Base-by-base conservation (phyloP, 2,888 invertebrate genomes). In the Opisthograptis luteolata region DNA sequence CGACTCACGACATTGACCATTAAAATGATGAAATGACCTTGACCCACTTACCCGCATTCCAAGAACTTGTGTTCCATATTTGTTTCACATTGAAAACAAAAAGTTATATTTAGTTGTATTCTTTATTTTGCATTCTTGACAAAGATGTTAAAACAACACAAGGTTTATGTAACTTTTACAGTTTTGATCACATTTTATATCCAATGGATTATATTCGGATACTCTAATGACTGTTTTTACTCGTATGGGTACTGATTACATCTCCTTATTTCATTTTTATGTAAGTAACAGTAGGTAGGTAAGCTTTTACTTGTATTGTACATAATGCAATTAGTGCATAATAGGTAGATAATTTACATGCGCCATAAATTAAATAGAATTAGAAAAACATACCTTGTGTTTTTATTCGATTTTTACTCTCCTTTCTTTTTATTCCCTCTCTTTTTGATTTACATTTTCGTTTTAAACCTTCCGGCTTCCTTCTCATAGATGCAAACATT, bases 11-110 rank as follows among this genome's bases (percentile, higher is more conserved):
- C n/a, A n/a, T n/a, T n/a, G n/a, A n/a, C n/a, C n/a, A n/a, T 59
- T 45, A 43, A 34, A 20, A 45, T 40, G 17, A 15, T 53, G 31
- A 44, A 65, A 68, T 73, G 76, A 75, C 74, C 74, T 76, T 76
- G 75, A 76, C 75, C 75, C 54, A 75, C 59, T 58, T 74, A 43
- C 31, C 42, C 2, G 27, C 48, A 56, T 54, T 28, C 49, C 51
- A 43, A 48, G 27, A 35, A 58, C 49, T 54, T 45, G 8, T 19
- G n/a, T 10, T 14, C 20, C 15, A 10, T 15, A 13, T 31, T 31
- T 39, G 19, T 44, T 28, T n/a, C 5, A 6, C 12, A 32, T 32
- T 17, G 7, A 8, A n/a, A n/a, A 9, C n/a, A 12, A 31, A 8
- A n/a, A n/a, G n/a, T n/a, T 15, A 5, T 4, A 31, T 4, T 17